Percentiles rank a stretch among this genome's conserved stretches.
Conservation (phyloP, 2,113 vertebrate genomes). For the Patagioenas fasciata region DNA sequence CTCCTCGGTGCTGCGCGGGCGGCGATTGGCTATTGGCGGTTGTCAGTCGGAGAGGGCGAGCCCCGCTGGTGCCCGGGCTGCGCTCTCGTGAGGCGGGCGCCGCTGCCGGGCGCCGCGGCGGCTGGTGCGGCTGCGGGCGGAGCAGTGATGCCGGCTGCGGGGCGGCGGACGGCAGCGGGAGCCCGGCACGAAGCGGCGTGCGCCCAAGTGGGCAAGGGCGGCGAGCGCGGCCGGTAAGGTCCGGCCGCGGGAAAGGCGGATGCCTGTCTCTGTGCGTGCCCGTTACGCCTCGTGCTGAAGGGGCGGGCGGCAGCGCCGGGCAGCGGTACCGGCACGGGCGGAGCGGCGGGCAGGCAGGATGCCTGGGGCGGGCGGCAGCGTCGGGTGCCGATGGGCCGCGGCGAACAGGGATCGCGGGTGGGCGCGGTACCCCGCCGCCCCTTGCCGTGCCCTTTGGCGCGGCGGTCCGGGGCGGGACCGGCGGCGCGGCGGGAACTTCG, state of each 20-base stretch:
- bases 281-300: background rate
- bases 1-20: background rate
- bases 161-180: slow-evolving; percentile 49
- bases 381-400: background rate
- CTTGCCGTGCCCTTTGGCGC: background rate
- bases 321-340: background rate
- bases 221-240: slow-evolving; percentile 56
- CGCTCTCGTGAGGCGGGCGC: slow-evolving; percentile 10
- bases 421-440: background rate
- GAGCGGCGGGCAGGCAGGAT: background rate
- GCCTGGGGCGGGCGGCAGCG: background rate
- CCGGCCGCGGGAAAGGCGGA: background rate
- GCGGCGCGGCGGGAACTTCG: background rate
- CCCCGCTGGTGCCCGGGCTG: slow-evolving; percentile 13
- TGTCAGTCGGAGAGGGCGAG: slow-evolving; percentile 70
- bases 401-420: too few relatives aligned
- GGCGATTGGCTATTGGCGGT: slow-evolving; percentile 56
- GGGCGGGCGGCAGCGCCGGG: background rate
- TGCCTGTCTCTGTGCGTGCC: background rate
- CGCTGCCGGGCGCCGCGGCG: slow-evolving; percentile 22
- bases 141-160: slow-evolving; percentile 67
- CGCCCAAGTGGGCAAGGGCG: slow-evolving; percentile 35
- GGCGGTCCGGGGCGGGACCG: background rate
- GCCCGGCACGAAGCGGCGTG: slow-evolving; percentile 18
- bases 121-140: slow-evolving; percentile 45